Evolutionary conservation across 2,113 vertebrate genomes (phyloP).

Genomic region (Sterrhoptilus dennistouni): DNA sequence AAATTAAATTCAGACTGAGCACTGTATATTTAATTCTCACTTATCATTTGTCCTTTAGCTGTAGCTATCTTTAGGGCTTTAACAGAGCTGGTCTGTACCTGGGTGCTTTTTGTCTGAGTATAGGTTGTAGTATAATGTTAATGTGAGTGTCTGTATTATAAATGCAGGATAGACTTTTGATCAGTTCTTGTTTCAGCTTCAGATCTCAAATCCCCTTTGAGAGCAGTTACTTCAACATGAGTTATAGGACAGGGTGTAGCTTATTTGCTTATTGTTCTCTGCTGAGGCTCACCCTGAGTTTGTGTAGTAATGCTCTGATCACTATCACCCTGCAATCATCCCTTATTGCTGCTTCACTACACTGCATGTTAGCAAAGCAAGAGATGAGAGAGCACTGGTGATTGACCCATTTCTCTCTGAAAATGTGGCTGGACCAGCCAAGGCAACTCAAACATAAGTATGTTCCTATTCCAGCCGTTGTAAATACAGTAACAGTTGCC

Average conservation of each 20-base stretch:
- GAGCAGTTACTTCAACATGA: background rate
- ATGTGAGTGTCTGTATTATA: background rate
- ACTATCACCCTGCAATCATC: background rate
- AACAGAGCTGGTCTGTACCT: background rate
- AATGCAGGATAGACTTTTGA: background rate
- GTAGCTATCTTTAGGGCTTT: background rate
- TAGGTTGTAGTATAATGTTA: background rate
- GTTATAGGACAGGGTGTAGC: background rate
- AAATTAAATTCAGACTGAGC: background rate
- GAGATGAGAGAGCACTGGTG: background rate
- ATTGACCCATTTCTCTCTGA: background rate
- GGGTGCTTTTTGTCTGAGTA: background rate
- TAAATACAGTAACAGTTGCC: background rate
- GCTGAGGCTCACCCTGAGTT: background rate
- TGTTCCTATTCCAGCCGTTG: background rate
- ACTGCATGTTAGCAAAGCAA: background rate
- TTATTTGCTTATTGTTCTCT: background rate
- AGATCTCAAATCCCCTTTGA: background rate
- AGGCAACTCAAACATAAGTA: background rate
- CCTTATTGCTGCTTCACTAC: background rate
- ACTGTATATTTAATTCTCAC: background rate
- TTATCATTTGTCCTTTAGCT: background rate
- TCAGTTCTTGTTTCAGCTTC: background rate
- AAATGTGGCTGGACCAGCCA: background rate
- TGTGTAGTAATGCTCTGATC: background rate